Evolutionary conservation across 2,113 vertebrate species (phyloP), one percentile per base, ranked within the genome.

Genomic region (Conger conger): DNA sequence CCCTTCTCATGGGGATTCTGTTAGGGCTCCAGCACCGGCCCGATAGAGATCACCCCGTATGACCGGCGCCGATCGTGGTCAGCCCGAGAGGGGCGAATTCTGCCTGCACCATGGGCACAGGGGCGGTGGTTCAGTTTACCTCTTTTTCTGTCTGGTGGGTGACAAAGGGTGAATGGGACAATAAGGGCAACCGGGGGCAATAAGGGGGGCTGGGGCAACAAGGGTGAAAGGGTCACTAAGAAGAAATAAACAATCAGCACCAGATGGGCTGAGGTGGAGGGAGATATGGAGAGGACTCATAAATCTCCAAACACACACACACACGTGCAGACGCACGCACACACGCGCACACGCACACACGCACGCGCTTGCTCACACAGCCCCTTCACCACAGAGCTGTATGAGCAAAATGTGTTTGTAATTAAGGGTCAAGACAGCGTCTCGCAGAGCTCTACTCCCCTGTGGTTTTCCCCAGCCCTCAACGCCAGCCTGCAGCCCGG

Each of bases 371-470:
- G 79, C 17, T 78, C 54, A 30, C 23, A 42, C 18, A 30, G 33
- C 68, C n/a, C 68, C 68, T 23, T 73, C 68, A 33, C 83, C 33
- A 15, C 54, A 76, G 37, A 84, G 80, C 84, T 87, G 86, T 89
- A 90, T 76, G 87, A 40, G 35, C 6, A 57, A 82, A 90, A 88
- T 87, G 85, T 90, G 88, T 68, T 87, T 86, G 80, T 78, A 85
- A 88, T 88, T 89, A 89, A 33, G 76, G 81, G 27, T 85, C 76
- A 79, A 88, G 81, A 86, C 23, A 63, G 76, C 15, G 57, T 54
- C n/a, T 57, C 33, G 60, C 27, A n/a, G 60, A 35, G 30, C n/a
- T 40, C 20, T 13, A 60, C 53, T 38, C 15, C 80, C 15, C 54
- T 30, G n/a, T 13, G 27, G 54, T 82, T 36, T 57, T 33, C 84